Evolutionary conservation across 2,888 invertebrate species (phyloP).

Genomic region (Pseudococcus jackbeardsleyi): DNA sequence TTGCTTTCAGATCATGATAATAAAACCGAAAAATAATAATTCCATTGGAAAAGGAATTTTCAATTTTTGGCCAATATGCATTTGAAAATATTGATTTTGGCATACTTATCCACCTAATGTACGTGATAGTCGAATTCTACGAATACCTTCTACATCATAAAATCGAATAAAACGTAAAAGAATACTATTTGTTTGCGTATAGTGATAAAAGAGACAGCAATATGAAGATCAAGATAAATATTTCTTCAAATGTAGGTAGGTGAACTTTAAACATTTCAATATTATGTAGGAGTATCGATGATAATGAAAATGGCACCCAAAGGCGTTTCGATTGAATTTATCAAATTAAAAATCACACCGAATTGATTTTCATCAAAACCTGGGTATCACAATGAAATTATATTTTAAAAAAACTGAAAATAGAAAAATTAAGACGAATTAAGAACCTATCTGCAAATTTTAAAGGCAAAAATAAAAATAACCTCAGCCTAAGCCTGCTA

Average conservation of each 20-base stretch:
- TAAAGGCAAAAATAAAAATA: too few species aligned
- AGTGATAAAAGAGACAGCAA: neutral
- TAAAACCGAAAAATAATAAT: neutral
- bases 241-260: neutral
- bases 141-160: constrained; percentile 6
- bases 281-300: neutral
- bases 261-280: neutral
- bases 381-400: too few species aligned
- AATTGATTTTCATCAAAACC: too few species aligned
- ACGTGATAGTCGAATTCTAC: neutral
- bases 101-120: neutral
- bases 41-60: neutral
- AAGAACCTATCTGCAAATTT: too few species aligned
- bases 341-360: too few species aligned
- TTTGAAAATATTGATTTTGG: constrained; percentile 25
- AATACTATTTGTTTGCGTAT: neutral
- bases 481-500: too few species aligned
- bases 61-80: neutral
- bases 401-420: too few species aligned
- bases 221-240: neutral
- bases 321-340: too few species aligned
- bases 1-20: neutral
- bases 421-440: too few species aligned
- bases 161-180: neutral
- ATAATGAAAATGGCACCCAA: neutral